These are phyloP conservation scores for Drosophila antonietae DNA, from an alignment of 2,888 invertebrate species.

Conservation along the genomic window DNA sequence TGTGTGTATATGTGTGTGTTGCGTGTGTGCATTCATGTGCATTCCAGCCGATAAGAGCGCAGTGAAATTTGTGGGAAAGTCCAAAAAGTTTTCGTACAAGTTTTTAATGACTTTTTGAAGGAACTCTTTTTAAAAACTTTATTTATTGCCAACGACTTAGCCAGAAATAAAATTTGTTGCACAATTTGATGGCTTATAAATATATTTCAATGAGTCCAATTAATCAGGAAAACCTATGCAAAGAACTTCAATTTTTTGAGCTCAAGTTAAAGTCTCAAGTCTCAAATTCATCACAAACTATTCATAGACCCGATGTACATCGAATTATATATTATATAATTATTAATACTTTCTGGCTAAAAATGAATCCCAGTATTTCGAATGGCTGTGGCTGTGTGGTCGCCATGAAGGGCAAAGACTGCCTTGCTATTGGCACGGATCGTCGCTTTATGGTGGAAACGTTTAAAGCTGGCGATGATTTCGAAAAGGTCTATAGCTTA, in stretches of 20 bases:
- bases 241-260: constrained; percentile 10
- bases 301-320: not conserved
- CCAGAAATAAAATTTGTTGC: constrained; percentile 15
- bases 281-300: not conserved
- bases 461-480: constrained; percentile 95
- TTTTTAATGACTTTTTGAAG: constrained; percentile 41
- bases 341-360: not conserved
- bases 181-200: constrained; percentile 20
- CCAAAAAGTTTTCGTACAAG: constrained; percentile 32
- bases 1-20: constrained; percentile 4
- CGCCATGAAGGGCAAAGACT: constrained; percentile 98
- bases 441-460: constrained; percentile 96
- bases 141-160: constrained; percentile 20
- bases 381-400: constrained; percentile 97
- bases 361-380: not conserved
- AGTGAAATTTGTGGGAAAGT: constrained; percentile 23
- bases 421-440: constrained; percentile 98
- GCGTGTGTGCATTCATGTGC: constrained; percentile 62
- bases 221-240: not conserved
- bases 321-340: not conserved
- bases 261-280: not conserved
- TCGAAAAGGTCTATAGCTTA: constrained; percentile 96
- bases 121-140: constrained; percentile 31
- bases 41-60: constrained; percentile 59
- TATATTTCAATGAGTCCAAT: constrained; percentile 3